These are phyloP conservation scores for Nannoperca obscura DNA, from an alignment of 2,797 vertebrate species.

Conservation along the genomic window DNA sequence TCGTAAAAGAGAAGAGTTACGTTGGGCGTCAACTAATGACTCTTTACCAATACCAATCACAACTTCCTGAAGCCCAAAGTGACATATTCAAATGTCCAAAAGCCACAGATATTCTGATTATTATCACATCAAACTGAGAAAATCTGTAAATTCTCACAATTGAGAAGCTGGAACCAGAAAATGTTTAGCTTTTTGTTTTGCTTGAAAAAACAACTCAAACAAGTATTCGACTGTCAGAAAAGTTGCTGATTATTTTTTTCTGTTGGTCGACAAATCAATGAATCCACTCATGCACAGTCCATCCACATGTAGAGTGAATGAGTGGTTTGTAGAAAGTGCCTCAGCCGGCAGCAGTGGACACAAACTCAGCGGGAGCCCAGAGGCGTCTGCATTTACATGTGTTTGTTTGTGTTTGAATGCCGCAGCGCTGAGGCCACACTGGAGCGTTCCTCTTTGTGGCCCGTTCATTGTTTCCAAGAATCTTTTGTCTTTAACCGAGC, in stretches of 20 bases:
- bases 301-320: background rate
- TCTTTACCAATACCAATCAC: background rate
- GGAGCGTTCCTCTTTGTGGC: conserved; percentile 52
- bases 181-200: background rate
- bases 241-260: background rate
- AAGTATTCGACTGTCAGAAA: background rate
- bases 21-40: background rate
- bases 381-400: conserved; percentile 16
- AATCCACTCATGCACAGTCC: background rate
- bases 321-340: background rate
- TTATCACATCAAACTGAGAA: background rate
- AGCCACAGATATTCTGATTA: background rate
- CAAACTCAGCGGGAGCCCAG: background rate
- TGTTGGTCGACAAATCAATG: too few relatives aligned
- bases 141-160: background rate
- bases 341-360: background rate
- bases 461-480: conserved; percentile 50
- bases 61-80: background rate
- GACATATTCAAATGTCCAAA: background rate
- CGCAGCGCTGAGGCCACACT: conserved; percentile 31
- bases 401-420: conserved; percentile 41
- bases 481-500: conserved; percentile 61
- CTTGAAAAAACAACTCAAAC: too few relatives aligned
- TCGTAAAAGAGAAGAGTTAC: background rate
- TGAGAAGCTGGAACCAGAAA: background rate